A percentile compares a stretch with the other conserved stretches of the same genome.
phyloP scores from a whole-genome alignment of 2,888 invertebrate genomes.

The Cheilosia grossa region DNA sequence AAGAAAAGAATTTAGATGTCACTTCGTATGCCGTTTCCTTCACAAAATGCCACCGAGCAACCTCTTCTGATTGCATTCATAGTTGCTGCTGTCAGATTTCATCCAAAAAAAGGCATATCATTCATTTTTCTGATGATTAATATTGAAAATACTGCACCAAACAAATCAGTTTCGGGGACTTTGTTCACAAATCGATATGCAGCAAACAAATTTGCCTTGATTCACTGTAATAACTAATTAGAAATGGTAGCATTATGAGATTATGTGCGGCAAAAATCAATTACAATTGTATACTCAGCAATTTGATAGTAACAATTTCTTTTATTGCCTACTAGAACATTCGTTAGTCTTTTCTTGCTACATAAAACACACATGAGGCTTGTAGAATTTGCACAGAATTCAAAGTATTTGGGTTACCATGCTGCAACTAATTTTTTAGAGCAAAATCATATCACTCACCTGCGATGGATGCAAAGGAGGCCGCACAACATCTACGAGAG shows the following conservation, averaged over 20 bases:
- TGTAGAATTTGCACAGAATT: not conserved
- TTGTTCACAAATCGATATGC: constrained; percentile 10
- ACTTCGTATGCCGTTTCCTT: no score
- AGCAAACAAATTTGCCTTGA: not conserved
- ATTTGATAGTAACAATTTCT: not conserved
- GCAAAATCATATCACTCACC: constrained; percentile 53
- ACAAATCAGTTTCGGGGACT: not conserved
- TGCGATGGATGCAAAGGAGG: constrained; percentile 30
- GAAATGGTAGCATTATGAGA: not conserved
- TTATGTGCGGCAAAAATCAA: constrained; percentile 20
- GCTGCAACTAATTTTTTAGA: not conserved
- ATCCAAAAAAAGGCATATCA: no score
- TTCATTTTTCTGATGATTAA: no score
- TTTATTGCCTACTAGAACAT: not conserved
- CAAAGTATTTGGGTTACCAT: not conserved
- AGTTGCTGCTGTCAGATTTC: no score
- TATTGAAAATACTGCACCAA: not conserved
- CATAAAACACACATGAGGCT: not conserved
- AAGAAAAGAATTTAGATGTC: no score
- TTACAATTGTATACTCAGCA: not conserved
- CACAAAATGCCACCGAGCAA: no score
- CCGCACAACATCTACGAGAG: constrained; percentile 21
- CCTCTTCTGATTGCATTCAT: no score
- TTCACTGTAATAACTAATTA: not conserved
- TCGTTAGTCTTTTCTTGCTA: not conserved